phyloP scores from a whole-genome alignment of 2,113 vertebrate genomes.

The Camelus dromedarius region DNA sequence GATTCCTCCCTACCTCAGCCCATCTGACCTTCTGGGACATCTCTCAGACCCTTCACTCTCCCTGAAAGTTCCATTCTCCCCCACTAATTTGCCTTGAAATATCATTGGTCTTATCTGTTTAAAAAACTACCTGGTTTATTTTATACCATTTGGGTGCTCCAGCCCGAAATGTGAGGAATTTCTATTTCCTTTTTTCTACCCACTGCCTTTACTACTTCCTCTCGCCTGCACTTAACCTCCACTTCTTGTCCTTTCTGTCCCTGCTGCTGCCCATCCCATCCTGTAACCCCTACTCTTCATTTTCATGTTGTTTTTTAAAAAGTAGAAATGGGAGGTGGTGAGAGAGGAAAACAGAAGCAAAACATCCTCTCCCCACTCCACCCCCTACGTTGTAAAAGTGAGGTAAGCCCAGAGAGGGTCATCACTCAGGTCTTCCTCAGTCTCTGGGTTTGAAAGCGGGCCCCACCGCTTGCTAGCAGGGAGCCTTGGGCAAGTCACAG shows the following conservation, averaged over 20 bases:
- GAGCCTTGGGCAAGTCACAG: not conserved
- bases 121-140: not conserved
- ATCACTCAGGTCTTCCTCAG: not conserved
- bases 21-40: not conserved
- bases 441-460: not conserved
- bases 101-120: not conserved
- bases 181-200: not conserved
- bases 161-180: not conserved
- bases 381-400: not conserved
- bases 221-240: not conserved
- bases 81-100: not conserved
- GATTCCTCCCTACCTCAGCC: not conserved
- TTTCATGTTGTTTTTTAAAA: not conserved
- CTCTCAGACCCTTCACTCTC: not conserved
- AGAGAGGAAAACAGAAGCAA: constrained; percentile 16
- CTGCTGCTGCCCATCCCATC: not conserved
- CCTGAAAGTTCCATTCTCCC: not conserved
- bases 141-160: not conserved
- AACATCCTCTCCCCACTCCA: not conserved
- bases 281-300: not conserved
- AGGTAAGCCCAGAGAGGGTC: not conserved
- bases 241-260: not conserved
- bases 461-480: not conserved
- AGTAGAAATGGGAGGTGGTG: not conserved
- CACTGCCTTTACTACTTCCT: not conserved